Evolutionary conservation across 2,113 vertebrate species (phyloP).

Genomic region (Bos javanicus): DNA sequence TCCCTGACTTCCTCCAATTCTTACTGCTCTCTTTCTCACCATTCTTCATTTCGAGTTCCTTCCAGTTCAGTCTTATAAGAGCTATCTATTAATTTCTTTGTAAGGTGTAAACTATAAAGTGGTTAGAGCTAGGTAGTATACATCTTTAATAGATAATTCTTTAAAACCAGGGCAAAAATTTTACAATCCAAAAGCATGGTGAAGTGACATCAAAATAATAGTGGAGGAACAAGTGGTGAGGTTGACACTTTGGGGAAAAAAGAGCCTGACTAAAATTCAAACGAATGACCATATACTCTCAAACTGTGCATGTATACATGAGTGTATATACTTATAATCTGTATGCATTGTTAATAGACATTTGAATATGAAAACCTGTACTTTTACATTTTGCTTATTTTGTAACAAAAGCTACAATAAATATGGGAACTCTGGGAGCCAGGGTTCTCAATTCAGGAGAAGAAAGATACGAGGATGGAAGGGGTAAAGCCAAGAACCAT

Average conservation of each 20-base stretch:
- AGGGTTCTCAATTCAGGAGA: neutral
- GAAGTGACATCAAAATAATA: neutral
- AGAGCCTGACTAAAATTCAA: neutral
- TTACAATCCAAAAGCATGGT: neutral
- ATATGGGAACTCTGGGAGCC: neutral
- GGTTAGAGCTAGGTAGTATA: neutral
- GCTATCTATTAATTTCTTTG: neutral
- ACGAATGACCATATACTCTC: neutral
- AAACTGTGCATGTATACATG: neutral
- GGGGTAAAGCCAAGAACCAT: neutral
- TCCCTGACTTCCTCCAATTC: neutral
- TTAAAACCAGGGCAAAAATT: neutral
- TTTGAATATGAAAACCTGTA: neutral
- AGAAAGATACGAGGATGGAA: neutral
- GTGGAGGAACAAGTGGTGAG: neutral
- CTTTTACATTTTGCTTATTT: neutral
- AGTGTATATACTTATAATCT: neutral
- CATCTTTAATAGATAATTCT: neutral
- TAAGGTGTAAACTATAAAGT: neutral
- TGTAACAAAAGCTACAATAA: neutral
- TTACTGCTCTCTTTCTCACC: neutral
- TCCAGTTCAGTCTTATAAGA: neutral
- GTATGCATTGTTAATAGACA: neutral
- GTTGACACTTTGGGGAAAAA: neutral
- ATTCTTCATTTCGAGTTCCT: neutral